Evolutionary conservation across 2,888 invertebrate genomes (phyloP).

Genomic region (Erebia palarica): DNA sequence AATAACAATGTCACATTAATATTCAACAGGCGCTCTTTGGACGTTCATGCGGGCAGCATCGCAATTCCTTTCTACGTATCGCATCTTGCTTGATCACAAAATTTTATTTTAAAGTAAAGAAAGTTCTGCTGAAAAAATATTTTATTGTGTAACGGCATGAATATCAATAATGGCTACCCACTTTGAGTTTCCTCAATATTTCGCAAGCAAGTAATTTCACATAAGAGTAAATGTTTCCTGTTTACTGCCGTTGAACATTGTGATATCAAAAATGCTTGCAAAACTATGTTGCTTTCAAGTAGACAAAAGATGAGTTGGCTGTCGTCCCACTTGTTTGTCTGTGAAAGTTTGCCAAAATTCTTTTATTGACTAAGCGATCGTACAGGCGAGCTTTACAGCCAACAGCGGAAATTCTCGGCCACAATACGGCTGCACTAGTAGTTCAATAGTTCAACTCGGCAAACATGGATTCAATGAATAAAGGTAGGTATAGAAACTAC

Average conservation of each 20-base stretch:
- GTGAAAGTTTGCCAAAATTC: slow-evolving; percentile 80
- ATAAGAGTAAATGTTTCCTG: slow-evolving; percentile 43
- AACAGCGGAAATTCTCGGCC: slow-evolving; percentile 57
- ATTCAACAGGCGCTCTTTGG: slow-evolving; percentile 79
- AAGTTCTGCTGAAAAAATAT: slow-evolving; percentile 6
- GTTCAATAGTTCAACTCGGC: slow-evolving; percentile 42
- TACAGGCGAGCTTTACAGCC: slow-evolving; percentile 66
- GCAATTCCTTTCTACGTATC: slow-evolving; percentile 63
- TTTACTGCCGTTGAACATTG: slow-evolving; percentile 60
- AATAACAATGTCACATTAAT: slow-evolving; percentile 82
- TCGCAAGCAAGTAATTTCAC: slow-evolving; percentile 33
- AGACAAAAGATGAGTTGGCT: slow-evolving; percentile 81
- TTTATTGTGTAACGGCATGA: neutral
- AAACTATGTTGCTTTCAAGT: slow-evolving; percentile 73
- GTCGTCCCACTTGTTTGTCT: slow-evolving; percentile 80
- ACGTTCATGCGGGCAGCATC: slow-evolving; percentile 69
- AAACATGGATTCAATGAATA: slow-evolving; percentile 36
- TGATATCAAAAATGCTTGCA: slow-evolving; percentile 71
- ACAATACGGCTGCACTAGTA: slow-evolving; percentile 48
- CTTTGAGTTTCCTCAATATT: slow-evolving; percentile 13
- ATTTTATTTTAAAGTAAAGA: slow-evolving; percentile 43
- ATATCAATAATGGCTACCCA: neutral
- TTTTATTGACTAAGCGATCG: slow-evolving; percentile 78
- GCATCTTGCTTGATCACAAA: slow-evolving; percentile 57
- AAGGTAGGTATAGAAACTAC: neutral